phyloP scores from a whole-genome alignment of 2,888 invertebrate species.

The Acheta domesticus region DNA sequence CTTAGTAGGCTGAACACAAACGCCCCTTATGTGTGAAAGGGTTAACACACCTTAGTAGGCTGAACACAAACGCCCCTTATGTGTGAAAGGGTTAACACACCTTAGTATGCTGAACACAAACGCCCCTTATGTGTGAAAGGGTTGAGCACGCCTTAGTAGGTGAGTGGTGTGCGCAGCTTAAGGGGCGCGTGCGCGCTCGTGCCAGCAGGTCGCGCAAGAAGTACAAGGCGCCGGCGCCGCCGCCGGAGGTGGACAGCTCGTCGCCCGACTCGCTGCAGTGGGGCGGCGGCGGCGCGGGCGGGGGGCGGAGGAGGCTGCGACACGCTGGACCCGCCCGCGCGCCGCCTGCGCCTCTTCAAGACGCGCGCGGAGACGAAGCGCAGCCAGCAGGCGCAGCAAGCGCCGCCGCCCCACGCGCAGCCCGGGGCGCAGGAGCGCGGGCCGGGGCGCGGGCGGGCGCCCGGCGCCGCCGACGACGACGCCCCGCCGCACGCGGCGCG shows the following conservation, averaged over 20 bases:
- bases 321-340: slow-evolving; percentile 43
- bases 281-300: slow-evolving; percentile 32
- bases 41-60: too few relatives aligned
- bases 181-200: not conserved
- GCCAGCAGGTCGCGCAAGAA: slow-evolving; percentile 62
- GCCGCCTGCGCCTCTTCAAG: slow-evolving; percentile 67
- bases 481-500: slow-evolving; percentile 33
- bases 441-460: not conserved
- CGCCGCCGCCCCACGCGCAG: slow-evolving; percentile 47
- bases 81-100: too few relatives aligned
- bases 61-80: too few relatives aligned
- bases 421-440: not conserved
- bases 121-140: too few relatives aligned
- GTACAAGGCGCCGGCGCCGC: slow-evolving; percentile 71
- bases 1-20: too few relatives aligned
- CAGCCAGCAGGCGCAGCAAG: slow-evolving; percentile 44
- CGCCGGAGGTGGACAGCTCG: slow-evolving; percentile 51
- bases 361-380: slow-evolving; percentile 63
- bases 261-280: slow-evolving; percentile 58
- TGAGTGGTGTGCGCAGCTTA: too few relatives aligned
- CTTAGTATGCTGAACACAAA: too few relatives aligned
- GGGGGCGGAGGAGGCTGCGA: slow-evolving; percentile 28
- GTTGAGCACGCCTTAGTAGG: too few relatives aligned
- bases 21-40: too few relatives aligned
- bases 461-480: not conserved